phyloP scores from a whole-genome alignment of 2,888 invertebrate genomes.

The Metacarcinus magister region DNA sequence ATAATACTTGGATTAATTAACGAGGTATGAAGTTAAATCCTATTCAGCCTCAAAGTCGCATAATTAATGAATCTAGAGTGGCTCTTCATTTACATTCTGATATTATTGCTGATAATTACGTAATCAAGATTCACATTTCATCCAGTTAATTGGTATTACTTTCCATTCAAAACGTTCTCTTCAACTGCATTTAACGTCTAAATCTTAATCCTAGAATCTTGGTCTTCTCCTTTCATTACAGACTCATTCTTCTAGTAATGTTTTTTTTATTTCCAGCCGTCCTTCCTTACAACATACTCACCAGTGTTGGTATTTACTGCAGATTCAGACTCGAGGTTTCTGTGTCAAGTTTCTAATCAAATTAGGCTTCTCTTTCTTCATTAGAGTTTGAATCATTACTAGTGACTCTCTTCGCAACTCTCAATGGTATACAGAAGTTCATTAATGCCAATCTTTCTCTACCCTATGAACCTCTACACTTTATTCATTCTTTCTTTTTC shows the following conservation, averaged over 20 bases:
- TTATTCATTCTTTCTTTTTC: background rate
- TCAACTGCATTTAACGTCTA: background rate
- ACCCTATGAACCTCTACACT: background rate
- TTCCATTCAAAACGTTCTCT: background rate
- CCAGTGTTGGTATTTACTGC: background rate
- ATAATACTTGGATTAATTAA: background rate
- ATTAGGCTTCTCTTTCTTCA: background rate
- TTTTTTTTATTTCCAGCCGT: background rate
- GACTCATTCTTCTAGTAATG: background rate
- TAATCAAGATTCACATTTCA: background rate
- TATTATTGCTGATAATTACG: background rate
- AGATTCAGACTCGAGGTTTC: conserved; percentile 6
- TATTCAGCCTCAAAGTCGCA: background rate
- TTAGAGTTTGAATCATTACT: background rate
- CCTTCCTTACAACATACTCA: background rate
- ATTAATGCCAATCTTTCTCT: background rate
- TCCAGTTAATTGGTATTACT: background rate
- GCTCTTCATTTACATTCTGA: conserved; percentile 2
- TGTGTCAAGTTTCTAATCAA: background rate
- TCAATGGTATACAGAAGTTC: background rate
- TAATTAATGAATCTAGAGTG: background rate
- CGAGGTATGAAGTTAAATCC: conserved; percentile 2
- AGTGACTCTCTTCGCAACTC: background rate
- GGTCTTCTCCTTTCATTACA: background rate
- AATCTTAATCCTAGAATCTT: background rate